phyloP scores from a whole-genome alignment of 2,888 invertebrate species.

The Pycnomerus fuliginosus region DNA sequence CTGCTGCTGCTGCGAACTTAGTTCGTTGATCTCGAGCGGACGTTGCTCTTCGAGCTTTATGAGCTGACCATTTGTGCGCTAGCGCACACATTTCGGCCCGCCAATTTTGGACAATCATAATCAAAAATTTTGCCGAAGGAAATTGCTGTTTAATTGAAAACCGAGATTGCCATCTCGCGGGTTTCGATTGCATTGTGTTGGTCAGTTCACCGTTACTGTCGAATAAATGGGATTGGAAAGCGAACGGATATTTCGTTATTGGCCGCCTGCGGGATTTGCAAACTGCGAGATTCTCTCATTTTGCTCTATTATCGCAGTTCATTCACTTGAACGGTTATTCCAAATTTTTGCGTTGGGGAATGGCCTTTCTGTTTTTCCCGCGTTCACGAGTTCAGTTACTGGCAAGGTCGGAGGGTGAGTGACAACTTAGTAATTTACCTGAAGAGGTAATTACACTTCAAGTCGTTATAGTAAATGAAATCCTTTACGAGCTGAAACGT shows the following conservation, averaged over 20 bases:
- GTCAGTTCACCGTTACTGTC: conserved; percentile 9
- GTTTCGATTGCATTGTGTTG: conserved; percentile 9
- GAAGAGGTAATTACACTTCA: no score
- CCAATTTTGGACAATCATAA: not conserved
- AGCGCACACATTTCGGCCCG: not conserved
- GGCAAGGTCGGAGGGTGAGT: no score
- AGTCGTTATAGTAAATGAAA: no score
- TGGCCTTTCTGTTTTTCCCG: no score
- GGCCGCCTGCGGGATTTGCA: not conserved
- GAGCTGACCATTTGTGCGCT: conserved; percentile 17
- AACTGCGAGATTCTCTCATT: no score
- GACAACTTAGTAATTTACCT: no score
- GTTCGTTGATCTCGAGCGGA: conserved; percentile 44
- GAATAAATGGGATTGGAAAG: no score
- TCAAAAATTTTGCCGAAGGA: not conserved
- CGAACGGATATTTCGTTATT: conserved; percentile 3
- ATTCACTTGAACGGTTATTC: no score
- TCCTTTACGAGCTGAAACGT: no score
- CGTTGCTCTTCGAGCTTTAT: conserved; percentile 37
- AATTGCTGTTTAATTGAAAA: conserved; percentile 3
- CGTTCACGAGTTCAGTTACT: no score
- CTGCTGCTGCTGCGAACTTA: conserved; percentile 31
- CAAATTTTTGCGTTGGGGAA: no score
- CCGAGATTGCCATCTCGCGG: conserved; percentile 11
- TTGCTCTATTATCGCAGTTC: no score